Evolutionary conservation across 2,888 invertebrate species (phyloP).

Genomic region (Octodonta nipae): DNA sequence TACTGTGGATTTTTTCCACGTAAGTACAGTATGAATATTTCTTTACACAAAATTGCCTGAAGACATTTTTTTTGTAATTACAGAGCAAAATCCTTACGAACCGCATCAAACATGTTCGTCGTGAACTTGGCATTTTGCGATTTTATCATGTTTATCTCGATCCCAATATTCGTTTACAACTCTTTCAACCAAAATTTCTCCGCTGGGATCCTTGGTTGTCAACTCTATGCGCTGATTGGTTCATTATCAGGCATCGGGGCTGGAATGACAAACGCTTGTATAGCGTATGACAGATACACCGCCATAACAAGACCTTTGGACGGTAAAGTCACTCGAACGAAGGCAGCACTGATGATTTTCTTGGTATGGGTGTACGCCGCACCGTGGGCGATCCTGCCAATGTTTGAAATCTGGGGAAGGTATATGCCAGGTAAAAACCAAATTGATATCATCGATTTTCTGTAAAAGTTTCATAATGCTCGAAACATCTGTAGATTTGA

Average conservation of each 20-base stretch:
- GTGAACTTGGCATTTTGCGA: slow-evolving; percentile 71
- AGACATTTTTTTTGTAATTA: slow-evolving; percentile 14
- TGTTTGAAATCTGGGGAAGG: slow-evolving; percentile 71
- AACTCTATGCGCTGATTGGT: slow-evolving; percentile 63
- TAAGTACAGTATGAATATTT: too few relatives aligned
- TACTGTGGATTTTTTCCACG: slow-evolving; percentile 72
- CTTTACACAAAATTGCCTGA: too few relatives aligned
- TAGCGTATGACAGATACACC: slow-evolving; percentile 71
- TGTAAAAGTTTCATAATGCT: too few relatives aligned
- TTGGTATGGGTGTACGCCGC: slow-evolving; percentile 63
- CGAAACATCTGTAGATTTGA: too few relatives aligned
- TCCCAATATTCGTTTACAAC: slow-evolving; percentile 75
- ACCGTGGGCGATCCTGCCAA: slow-evolving; percentile 68
- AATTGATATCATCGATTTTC: too few relatives aligned
- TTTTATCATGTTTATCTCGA: slow-evolving; percentile 76
- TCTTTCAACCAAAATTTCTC: slow-evolving; percentile 69
- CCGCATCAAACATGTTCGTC: slow-evolving; percentile 73
- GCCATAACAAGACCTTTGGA: slow-evolving; percentile 73
- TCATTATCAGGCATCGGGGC: slow-evolving; percentile 72
- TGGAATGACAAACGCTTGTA: slow-evolving; percentile 67
- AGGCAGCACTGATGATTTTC: slow-evolving; percentile 60
- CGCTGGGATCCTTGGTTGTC: slow-evolving; percentile 58
- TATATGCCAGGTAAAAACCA: slow-evolving; percentile 65
- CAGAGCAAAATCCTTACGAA: slow-evolving; percentile 57
- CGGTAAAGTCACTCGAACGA: slow-evolving; percentile 66